Percentiles rank a stretch among this genome's conserved stretches.
Evolutionary conservation across 2,888 invertebrate species (phyloP).

Genomic region (Cremastinae sp.): DNA sequence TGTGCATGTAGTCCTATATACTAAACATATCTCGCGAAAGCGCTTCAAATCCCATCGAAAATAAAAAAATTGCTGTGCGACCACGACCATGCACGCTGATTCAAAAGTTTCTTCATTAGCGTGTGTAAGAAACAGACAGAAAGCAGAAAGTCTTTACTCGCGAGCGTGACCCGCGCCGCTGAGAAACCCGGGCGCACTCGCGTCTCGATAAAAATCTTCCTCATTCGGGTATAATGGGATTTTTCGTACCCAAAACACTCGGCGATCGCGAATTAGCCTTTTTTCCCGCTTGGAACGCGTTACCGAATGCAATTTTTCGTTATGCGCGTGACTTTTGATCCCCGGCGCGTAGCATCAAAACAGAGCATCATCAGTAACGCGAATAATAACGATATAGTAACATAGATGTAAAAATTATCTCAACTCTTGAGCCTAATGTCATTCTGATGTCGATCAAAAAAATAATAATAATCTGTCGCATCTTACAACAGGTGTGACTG

Average conservation of each 20-base stretch:
- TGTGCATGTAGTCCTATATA: too few relatives aligned
- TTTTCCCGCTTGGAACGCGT: slow-evolving; percentile 31
- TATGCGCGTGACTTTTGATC: neutral
- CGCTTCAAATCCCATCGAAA: too few relatives aligned
- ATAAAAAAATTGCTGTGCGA: too few relatives aligned
- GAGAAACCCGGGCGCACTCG: neutral
- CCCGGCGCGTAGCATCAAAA: slow-evolving; percentile 25
- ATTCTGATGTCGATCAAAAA: slow-evolving; percentile 36
- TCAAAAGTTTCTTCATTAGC: too few relatives aligned
- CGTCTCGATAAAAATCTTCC: slow-evolving; percentile 68
- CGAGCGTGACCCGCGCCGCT: neutral
- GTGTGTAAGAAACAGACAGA: neutral
- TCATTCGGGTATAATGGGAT: slow-evolving; percentile 55
- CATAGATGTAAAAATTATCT: slow-evolving; percentile 11
- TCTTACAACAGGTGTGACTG: slow-evolving; percentile 28
- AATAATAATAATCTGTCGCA: slow-evolving; percentile 1
- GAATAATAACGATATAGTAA: neutral
- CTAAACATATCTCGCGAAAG: too few relatives aligned
- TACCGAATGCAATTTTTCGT: neutral
- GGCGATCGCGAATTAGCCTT: slow-evolving; percentile 31
- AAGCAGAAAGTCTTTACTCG: neutral
- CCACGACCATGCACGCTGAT: too few relatives aligned
- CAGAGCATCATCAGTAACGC: too few relatives aligned
- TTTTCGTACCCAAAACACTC: slow-evolving; percentile 30
- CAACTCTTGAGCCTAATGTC: slow-evolving; percentile 49